Evolutionary conservation across 2,113 vertebrate genomes (phyloP), one percentile per base, ranked within the genome.

Genomic region (Oryzias javanicus): DNA sequence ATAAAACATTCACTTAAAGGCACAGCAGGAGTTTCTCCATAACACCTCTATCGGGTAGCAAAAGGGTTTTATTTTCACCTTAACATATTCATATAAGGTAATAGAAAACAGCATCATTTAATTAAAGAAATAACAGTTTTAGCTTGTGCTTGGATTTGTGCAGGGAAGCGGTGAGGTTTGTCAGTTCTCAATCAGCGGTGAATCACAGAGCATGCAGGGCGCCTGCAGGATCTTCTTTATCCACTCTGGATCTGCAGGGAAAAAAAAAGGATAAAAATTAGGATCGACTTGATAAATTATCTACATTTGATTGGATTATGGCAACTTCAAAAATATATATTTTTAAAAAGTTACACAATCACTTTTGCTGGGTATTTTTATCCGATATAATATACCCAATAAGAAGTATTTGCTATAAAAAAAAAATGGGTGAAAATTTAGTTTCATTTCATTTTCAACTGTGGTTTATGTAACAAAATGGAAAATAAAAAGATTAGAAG

Each of bases 121-220:
- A 46, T 7, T 46, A 46, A 44, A 35, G 12, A 35, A 35, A 35
- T 12, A 35, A 35, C 10, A 35, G 35, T 12, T 35, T 35, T 35
- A 35, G 35, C 35, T 35, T 35, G 29, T 35, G 25, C 25, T 25
- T 27, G 8, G 8, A 35, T 12, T 10, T 35, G 35, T 15, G 27
- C 56, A 49, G 51, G 46, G 60, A 63, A 40, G 44, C 59, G 62
- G 72, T 55, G 69, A 72, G 65, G 58, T 78, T 60, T 20, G 24
- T 35, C 40, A 1, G 0, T 47, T 61, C 89, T 92, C 98, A 83
- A 97, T 93, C 81, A 98, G 90, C 0, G 96, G 97, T 15, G 95
- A 96, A 69, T 99, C 97, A 16, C 97, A 99, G 83, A 98, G 94
- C 0, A 91, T 92, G 76, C 97, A 99, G 20, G 95, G 93, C 41